phyloP scores from a whole-genome alignment of 2,888 invertebrate species.

The Drosophila buzzatii region DNA sequence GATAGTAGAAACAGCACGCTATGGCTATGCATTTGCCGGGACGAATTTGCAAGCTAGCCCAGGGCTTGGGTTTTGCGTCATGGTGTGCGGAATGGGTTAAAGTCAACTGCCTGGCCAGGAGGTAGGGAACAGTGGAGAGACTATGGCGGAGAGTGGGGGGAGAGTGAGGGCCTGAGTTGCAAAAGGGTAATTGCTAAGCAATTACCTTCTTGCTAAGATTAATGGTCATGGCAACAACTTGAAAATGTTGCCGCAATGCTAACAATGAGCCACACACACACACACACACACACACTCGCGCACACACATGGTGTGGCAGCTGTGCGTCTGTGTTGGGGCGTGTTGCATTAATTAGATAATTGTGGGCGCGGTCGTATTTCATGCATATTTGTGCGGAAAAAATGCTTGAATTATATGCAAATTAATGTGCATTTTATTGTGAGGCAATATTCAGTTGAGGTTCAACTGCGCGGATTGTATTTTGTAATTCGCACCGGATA shows the following conservation, averaged over 20 bases:
- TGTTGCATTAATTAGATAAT: slow-evolving; percentile 59
- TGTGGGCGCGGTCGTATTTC: slow-evolving; percentile 57
- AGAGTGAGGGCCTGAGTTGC: slow-evolving; percentile 25
- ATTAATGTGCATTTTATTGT: slow-evolving; percentile 60
- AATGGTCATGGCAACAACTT: slow-evolving; percentile 80
- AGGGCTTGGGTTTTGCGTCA: slow-evolving; percentile 23
- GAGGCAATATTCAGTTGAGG: slow-evolving; percentile 30
- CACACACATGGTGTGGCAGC: not conserved
- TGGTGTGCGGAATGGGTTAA: slow-evolving; percentile 22
- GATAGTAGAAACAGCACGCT: slow-evolving; percentile 17
- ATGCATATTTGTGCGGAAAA: slow-evolving; percentile 48
- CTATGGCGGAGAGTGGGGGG: not conserved
- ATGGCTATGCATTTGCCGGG: slow-evolving; percentile 38
- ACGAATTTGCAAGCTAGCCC: slow-evolving; percentile 65
- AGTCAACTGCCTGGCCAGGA: slow-evolving; percentile 1
- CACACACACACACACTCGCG: not conserved
- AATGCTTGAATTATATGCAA: slow-evolving; percentile 57
- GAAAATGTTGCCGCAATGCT: slow-evolving; percentile 79
- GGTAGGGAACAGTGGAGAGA: not conserved
- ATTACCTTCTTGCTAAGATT: slow-evolving; percentile 81
- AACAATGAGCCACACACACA: slow-evolving; percentile 61
- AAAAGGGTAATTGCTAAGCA: slow-evolving; percentile 79
- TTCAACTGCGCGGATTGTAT: slow-evolving; percentile 46
- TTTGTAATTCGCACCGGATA: slow-evolving; percentile 78
- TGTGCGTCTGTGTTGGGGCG: slow-evolving; percentile 24